Evolutionary conservation across 1,140 invertebrate species (phyloP), one percentile per base, ranked within the genome.

Genomic region (Ganaspis sp.): DNA sequence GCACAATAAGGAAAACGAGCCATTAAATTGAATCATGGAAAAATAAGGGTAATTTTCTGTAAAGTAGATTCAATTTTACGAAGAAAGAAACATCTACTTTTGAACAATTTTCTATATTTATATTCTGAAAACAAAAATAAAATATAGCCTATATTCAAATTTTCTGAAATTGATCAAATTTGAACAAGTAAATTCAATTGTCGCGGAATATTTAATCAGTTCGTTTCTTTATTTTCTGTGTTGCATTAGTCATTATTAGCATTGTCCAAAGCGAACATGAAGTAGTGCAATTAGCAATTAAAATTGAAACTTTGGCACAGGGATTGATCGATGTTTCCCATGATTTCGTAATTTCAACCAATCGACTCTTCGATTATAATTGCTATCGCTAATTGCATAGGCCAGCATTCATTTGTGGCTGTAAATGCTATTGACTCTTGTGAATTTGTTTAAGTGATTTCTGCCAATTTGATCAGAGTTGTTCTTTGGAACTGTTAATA

Each of bases 361-460:
- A 69, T 69, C 64, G 64, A 34, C 37, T 69, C 64, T 2, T 74
- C 78, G 81, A 83, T 85, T 83, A 85, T 84, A 86, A 86, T 86
- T 84, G 80, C 81, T 80, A 45, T 69, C 54, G 77, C 76, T 84
- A 84, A 85, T 86, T 84, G 79, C 73, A 58, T 53, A 29, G 49
- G 9, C 17, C 49, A 54, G 17, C 9, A n/a, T n/a, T n/a, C n/a
- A n/a, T n/a, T n/a, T n/a, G n/a, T n/a, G n/a, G n/a, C n/a, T n/a
- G n/a, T n/a, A n/a, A n/a, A n/a, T n/a, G n/a, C n/a, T n/a, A n/a
- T n/a, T n/a, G n/a, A n/a, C n/a, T n/a, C n/a, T n/a, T n/a, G n/a
- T n/a, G n/a, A n/a, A n/a, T n/a, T n/a, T n/a, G n/a, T n/a, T n/a
- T n/a, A n/a, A n/a, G n/a, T n/a, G n/a, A n/a, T n/a, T n/a, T n/a